Evolutionary conservation across 2,113 vertebrate genomes (phyloP).

Genomic region (Protobothrops flavoviridis): DNA sequence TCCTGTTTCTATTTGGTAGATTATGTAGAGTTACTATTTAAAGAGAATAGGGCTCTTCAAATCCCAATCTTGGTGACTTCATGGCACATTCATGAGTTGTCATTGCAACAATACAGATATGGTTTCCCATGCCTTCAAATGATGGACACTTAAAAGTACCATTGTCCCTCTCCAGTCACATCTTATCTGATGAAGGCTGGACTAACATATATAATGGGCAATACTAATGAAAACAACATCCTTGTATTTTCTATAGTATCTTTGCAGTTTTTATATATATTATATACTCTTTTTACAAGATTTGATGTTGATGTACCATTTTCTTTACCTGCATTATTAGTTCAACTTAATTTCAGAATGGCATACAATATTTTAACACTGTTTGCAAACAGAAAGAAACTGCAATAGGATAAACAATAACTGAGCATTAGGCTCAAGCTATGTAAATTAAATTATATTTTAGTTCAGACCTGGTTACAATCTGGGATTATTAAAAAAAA

Average conservation of each 20-base stretch:
- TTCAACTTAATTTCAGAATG: constrained; percentile 38
- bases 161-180: background rate
- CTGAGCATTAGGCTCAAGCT: constrained; percentile 16
- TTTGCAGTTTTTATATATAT: background rate
- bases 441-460: constrained; percentile 35
- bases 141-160: background rate
- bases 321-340: background rate
- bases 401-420: constrained; percentile 15
- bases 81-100: background rate
- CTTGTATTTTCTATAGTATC: background rate
- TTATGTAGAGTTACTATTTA: background rate
- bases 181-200: background rate
- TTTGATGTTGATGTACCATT: background rate
- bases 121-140: background rate
- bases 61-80: background rate
- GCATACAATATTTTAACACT: constrained; percentile 40
- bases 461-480: constrained; percentile 27
- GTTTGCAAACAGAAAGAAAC: constrained; percentile 37
- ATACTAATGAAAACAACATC: background rate
- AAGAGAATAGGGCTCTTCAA: background rate
- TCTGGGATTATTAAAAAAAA: constrained; percentile 26
- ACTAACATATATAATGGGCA: background rate
- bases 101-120: background rate
- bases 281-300: background rate
- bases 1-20: background rate